A percentile compares a stretch with the other conserved stretches of the same genome.
Conservation (phyloP, 2,888 invertebrate genomes). For the Limnephilus rhombicus region DNA sequence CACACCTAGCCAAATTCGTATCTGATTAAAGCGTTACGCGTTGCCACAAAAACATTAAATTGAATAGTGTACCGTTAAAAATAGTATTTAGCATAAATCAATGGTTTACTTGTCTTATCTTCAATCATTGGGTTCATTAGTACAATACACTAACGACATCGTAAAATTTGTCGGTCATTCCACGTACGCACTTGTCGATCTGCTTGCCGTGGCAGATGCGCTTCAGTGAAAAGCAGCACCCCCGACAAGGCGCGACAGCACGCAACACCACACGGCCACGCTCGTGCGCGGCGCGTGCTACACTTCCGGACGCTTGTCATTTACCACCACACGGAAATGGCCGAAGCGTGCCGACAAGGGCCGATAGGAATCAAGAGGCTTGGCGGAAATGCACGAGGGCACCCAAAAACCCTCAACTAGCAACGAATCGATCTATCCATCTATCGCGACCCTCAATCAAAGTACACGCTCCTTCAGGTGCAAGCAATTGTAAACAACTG, state of each 20-base stretch:
- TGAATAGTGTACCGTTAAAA: background rate
- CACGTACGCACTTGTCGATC: slow-evolving; percentile 42
- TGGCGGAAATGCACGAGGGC: slow-evolving; percentile 32
- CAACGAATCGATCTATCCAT: slow-evolving; percentile 22
- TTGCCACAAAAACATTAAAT: background rate
- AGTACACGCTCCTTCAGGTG: slow-evolving; percentile 9
- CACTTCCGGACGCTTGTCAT: slow-evolving; percentile 61
- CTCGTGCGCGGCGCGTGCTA: slow-evolving; percentile 47
- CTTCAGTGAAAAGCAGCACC: slow-evolving; percentile 35
- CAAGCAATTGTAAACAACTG: slow-evolving; percentile 13
- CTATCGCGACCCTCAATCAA: slow-evolving; percentile 24
- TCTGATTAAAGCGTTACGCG: background rate
- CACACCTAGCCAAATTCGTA: background rate
- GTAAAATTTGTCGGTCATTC: background rate
- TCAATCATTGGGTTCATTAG: background rate
- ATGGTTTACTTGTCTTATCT: background rate
- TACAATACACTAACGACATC: slow-evolving; percentile 10
- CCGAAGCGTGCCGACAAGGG: slow-evolving; percentile 53
- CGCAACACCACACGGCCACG: slow-evolving; percentile 23
- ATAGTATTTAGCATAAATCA: background rate
- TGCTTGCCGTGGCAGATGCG: slow-evolving; percentile 48
- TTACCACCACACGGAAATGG: slow-evolving; percentile 57
- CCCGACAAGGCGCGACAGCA: background rate
- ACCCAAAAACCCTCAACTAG: background rate
- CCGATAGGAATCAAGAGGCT: slow-evolving; percentile 50